Conservation (phyloP, 2,888 invertebrate species). For the Drosophila anomelani region DNA sequence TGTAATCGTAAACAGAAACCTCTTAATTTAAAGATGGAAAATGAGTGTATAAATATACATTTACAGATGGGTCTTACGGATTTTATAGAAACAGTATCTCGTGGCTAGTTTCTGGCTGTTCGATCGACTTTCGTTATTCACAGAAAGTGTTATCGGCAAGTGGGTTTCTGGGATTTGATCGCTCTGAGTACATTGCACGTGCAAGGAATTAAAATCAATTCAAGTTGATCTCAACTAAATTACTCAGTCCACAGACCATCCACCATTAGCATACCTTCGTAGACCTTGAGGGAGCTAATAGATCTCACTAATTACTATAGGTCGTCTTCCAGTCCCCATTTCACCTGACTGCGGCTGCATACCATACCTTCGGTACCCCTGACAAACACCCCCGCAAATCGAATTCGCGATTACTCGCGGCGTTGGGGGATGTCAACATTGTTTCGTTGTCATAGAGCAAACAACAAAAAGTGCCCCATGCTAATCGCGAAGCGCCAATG, state of each 20-base stretch:
- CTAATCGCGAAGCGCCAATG: constrained; percentile 42
- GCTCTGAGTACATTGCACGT: constrained; percentile 65
- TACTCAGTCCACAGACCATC: constrained; percentile 7
- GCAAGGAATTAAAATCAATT: constrained; percentile 70
- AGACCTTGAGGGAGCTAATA: constrained; percentile 10
- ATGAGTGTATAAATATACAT: neutral
- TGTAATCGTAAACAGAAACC: neutral
- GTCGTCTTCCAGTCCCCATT: constrained; percentile 1
- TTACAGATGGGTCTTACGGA: no score
- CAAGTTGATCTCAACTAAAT: constrained; percentile 35
- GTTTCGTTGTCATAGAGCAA: constrained; percentile 45
- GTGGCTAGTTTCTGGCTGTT: neutral
- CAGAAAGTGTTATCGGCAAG: neutral
- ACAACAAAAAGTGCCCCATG: constrained; percentile 39
- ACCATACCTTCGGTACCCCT: neutral
- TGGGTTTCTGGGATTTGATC: constrained; percentile 11
- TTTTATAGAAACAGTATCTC: neutral
- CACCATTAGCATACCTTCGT: constrained; percentile 8
- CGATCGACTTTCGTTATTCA: neutral
- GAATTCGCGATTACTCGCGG: constrained; percentile 40
- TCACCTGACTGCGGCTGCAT: constrained; percentile 12
- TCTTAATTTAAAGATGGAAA: neutral
- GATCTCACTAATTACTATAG: neutral
- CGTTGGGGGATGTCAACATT: constrained; percentile 47
- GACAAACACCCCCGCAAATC: constrained; percentile 3